Percentiles rank a stretch among this genome's conserved stretches.
Conservation (phyloP, 2,888 invertebrate genomes). For the Phengaris arion region DNA sequence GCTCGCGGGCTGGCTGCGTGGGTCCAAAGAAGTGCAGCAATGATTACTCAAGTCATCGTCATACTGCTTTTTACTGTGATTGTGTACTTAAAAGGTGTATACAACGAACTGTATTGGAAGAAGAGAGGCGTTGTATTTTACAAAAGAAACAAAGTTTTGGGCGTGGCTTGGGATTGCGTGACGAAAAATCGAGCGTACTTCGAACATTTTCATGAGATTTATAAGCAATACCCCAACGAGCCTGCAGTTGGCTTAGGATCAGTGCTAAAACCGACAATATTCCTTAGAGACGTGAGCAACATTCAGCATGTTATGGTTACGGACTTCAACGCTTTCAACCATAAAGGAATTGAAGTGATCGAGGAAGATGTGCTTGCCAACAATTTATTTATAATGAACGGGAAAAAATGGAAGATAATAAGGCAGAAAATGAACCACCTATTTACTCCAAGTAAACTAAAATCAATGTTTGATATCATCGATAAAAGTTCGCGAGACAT, state of each 20-base stretch:
- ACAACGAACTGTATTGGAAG: constrained; percentile 53
- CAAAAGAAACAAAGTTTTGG: constrained; percentile 45
- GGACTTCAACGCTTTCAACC: constrained; percentile 51
- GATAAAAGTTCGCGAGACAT: constrained; percentile 55
- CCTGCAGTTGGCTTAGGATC: constrained; percentile 51
- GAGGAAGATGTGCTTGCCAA: constrained; percentile 50
- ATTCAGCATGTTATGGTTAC: constrained; percentile 33
- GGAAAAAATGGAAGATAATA: constrained; percentile 57
- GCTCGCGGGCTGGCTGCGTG: no score
- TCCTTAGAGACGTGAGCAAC: constrained; percentile 40
- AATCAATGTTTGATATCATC: constrained; percentile 59
- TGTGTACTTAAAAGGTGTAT: constrained; percentile 34
- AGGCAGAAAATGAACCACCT: constrained; percentile 58
- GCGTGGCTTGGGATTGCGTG: constrained; percentile 49
- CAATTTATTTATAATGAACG: constrained; percentile 49
- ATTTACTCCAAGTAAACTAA: constrained; percentile 58
- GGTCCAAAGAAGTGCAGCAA: background rate
- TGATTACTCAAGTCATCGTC: background rate
- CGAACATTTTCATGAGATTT: constrained; percentile 47
- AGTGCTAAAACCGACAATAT: constrained; percentile 37
- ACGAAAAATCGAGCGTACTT: constrained; percentile 46
- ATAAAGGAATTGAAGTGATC: constrained; percentile 48
- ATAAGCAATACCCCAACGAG: constrained; percentile 48
- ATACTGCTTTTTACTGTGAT: background rate
- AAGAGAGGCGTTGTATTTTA: constrained; percentile 51